Conservation (phyloP, 2,113 vertebrate genomes). For the Etheostoma spectabile region DNA sequence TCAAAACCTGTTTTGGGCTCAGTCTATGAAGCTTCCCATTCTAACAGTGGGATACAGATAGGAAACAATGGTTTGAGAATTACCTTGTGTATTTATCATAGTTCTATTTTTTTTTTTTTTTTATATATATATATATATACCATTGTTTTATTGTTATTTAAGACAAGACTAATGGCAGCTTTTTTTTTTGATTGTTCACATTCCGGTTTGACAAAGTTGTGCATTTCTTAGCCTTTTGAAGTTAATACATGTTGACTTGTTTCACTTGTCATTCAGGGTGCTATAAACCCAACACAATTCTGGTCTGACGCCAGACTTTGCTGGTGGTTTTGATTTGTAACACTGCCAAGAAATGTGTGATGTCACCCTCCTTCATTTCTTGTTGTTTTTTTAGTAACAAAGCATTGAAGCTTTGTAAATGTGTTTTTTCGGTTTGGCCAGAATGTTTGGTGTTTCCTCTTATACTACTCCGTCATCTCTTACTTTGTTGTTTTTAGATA, state of each 20-base stretch:
- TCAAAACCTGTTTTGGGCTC: neutral
- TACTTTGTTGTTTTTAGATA: slow-evolving; percentile 11
- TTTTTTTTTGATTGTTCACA: slow-evolving; percentile 44
- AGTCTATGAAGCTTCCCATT: neutral
- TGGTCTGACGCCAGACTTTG: neutral
- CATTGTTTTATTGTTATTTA: slow-evolving; percentile 32
- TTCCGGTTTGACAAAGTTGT: slow-evolving; percentile 28
- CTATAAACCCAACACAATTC: neutral
- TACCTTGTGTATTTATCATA: slow-evolving; percentile 5
- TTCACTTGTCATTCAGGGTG: slow-evolving; percentile 1
- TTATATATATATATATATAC: no score
- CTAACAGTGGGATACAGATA: neutral
- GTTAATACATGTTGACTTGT: neutral
- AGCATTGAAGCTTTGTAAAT: neutral
- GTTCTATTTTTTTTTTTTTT: no score
- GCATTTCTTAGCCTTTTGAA: neutral
- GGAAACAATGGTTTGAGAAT: neutral
- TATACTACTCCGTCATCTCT: neutral
- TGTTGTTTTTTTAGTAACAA: accelerated
- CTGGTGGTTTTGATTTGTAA: slow-evolving; percentile 20
- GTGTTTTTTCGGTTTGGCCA: neutral
- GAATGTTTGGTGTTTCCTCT: neutral
- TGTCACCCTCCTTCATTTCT: neutral
- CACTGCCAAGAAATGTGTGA: neutral
- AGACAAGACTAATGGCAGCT: slow-evolving; percentile 8